Base-by-base conservation (phyloP, 2,888 invertebrate genomes). In the Atrina japonica region DNA sequence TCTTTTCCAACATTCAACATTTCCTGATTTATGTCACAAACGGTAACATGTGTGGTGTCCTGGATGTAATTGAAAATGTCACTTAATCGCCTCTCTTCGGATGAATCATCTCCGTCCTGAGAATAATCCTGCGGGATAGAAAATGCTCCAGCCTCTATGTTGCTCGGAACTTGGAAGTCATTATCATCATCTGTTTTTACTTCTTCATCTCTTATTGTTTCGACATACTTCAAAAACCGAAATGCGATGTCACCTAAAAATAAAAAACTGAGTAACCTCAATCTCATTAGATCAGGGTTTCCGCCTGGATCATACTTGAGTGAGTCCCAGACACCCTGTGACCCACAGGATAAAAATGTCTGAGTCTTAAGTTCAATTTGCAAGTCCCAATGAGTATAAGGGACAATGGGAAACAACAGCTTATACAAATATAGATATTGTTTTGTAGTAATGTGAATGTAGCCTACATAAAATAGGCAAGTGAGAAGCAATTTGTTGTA, bases 1-100 rank as follows among this genome's bases (percentile, higher is more conserved):
- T 85, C 68, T 91, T 94, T 93, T 1, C 99, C 99, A 6, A 98
- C 97, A 84, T 97, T 94, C 59, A 99, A 90, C 99, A 99, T 99
- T 72, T 95, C 93, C 80, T 95, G 93, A 84, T 93, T 99, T 77
- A 99, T 98, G 90, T 99, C 99, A 81, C 94, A 91, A 3, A 93
- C 91, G 16, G 91, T 92, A 23, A 92, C 91, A 74, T 86, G 84
- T 29, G 78, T 77, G 35, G 56, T 40, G 23, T 56, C 40, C 14
- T 56, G 35, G 30, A 35, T 35, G 35, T 40, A 40, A 40, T 40
- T 23, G 3, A 16, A 56, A 40, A 35, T 23, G 40, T 35, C 56
- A 27, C 35, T 29, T n/a, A 11, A 29, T 6, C 29, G 9, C 23
- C 21, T 35, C 14, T 56, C 40, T 40, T 56, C 56, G 14, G 35